Base-by-base conservation (phyloP, 2,888 invertebrate species). In the Agriopis leucophaearia region DNA sequence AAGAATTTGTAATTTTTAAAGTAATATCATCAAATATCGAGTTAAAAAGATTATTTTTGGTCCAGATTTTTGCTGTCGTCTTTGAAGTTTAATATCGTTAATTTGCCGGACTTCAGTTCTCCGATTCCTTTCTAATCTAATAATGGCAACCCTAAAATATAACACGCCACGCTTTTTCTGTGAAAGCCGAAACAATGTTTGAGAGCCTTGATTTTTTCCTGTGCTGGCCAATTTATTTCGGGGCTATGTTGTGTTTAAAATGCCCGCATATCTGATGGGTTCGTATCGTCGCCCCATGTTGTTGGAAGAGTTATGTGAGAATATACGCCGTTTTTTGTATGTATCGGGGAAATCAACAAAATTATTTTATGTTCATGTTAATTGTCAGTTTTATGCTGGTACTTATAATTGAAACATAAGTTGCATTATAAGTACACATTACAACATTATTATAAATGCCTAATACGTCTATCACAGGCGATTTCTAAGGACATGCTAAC, bases 281-380 rank as follows among this genome's bases (percentile, higher is more conserved):
- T 84, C 66, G 61, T 66, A 67, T 67, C 67, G 82, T 67, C 67
- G 82, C 77, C 71, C 80, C 73, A 74, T 77, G 83, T 84, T 82
- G 75, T 73, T 74, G 70, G 70, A 78, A 88, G 87, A 91, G 75
- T 90, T 88, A 88, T 89, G 89, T 92, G 91, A 85, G 91, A 91
- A 90, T 76, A 79, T 72, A 77, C 74, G 73, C 78, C 80, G 78
- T 78, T 76, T 82, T 81, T 83, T 77, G 75, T 79, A 74, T 76
- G 73, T 80, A 81, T 80, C 79, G 64, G 64, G 68, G 60, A 73
- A 66, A 81, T 75, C 74, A 74, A 75, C 75, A 71, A 70, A 64
- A 66, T 56, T 62, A 64, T 72, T 72, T 73, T 66, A 65, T 70
- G 71, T 68, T 51, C 44, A 60, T 52, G 66, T 69, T 75, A 69